Base-by-base conservation (phyloP, 2,113 vertebrate genomes). In the Pterophyllum scalare region DNA sequence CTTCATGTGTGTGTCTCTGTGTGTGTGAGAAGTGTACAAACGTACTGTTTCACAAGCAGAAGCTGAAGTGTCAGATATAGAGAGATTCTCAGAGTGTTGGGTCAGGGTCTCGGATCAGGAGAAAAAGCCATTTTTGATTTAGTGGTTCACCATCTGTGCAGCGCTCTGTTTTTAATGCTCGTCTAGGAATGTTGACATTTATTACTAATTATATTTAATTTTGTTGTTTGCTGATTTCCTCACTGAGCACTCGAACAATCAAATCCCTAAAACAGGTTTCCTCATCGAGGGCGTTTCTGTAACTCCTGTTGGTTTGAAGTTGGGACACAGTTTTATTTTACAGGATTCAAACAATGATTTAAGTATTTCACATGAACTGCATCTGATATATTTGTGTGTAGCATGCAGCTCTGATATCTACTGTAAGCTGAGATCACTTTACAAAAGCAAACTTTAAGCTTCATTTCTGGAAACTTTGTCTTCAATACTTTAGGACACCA, bases 371-470 rank as follows among this genome's bases (percentile, higher is more conserved):
- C 46, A n/a, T 31, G 17, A 52, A 52, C 43, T 31, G 43, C 65
- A n/a, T 20, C 4, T 12, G 20, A 49, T 20, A 72, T 5, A 70
- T 13, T 70, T 49, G 40, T 70, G 24, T 70, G 65, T 28, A 52
- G 15, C 3, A 2, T 49, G 40, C 15, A 0, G 65, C 24, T 70
- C 43, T 31, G 24, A 28, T 0, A 13, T 52, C 1, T 0, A 20
- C 65, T 52, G 17, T 49, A 13, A 49, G 20, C 40, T 28, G 22
- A 1, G 43, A 72, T 31, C 24, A 52, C 6, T 0, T 28, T 28
- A 31, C 43, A 31, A 19, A n/a, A 54, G 19, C 46, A 54, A n/a
- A 72, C 43, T 7, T 22, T 0, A 56, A 3, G 17, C 19, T 38
- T 17, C 3, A 2, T 59, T 59, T 75, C 17, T 38, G 0, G 33